Base-by-base conservation (phyloP, 2,113 vertebrate genomes). In the Pluvianellus socialis region DNA sequence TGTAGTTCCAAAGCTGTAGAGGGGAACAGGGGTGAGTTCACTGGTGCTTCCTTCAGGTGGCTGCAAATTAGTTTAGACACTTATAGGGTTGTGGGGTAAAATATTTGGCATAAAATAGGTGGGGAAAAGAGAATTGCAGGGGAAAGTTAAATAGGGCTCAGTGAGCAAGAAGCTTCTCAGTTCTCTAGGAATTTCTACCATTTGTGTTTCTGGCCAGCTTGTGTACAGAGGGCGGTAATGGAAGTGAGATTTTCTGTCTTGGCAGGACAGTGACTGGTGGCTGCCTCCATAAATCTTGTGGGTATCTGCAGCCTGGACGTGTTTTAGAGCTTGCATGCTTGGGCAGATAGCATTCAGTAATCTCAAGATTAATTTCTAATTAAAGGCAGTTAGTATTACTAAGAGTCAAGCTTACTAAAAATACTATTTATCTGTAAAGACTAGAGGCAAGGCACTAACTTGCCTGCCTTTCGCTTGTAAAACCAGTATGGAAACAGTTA, bases 341-440 rank as follows among this genome's bases (percentile, higher is more conserved):
- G 1, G 17, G 7, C 10, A 26, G 3, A 9, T 5, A 18, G 8
- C 18, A 6, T 40, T n/a, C 2, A 4, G 65, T 38, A 35, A 70
- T 10, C 2, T 18, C 12, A 0, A 7, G 27, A 4, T 44, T 1
- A 21, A 66, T 26, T 44, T 11, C 4, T 23, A 2, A 1, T 20
- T 22, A 11, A 61, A 70, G 11, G 17, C 55, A 59, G 5, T 0
- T 6, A 8, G 1, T 12, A 10, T 13, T n/a, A 7, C 49, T 10
- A 3, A 88, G 47, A 23, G 6, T 23, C 13, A 2, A 5, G 4
- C 26, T 23, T 23, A 2, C 3, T 15, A 16, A 70, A 88, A 19
- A 2, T 1, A 0, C 3, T 2, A 0, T 40, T 84, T 44, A 3
- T 12, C 2, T 7, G 9, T 21, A 6, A 49, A 79, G 32, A 4